These are phyloP conservation scores for Chloebia gouldiae DNA, from an alignment of 2,113 vertebrate species.

Conservation along the genomic window DNA sequence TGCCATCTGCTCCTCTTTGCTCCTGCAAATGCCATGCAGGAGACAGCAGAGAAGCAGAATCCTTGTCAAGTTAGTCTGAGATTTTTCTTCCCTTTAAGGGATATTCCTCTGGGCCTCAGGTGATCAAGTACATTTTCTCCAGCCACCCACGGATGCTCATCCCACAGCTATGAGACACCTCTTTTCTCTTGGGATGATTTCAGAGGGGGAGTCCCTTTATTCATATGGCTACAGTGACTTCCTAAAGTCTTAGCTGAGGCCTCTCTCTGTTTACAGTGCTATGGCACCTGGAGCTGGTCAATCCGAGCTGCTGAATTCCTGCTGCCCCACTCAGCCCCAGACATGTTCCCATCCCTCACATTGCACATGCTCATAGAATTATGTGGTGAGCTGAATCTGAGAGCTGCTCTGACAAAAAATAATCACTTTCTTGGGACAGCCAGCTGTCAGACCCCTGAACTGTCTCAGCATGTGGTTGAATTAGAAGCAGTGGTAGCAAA, in stretches of 20 bases:
- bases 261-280: neutral
- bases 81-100: neutral
- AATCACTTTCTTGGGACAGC: neutral
- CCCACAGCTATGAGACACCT: neutral
- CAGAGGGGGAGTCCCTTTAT: neutral
- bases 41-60: neutral
- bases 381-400: neutral
- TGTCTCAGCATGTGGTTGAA: neutral
- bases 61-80: neutral
- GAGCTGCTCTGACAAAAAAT: neutral
- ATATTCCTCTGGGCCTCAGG: neutral
- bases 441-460: neutral
- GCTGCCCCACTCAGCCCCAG: neutral
- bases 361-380: neutral
- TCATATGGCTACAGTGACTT: neutral
- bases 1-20: constrained; percentile 34
- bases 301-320: neutral
- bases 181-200: neutral
- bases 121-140: neutral
- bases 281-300: neutral
- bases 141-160: neutral
- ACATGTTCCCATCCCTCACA: neutral
- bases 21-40: neutral
- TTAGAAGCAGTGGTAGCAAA: neutral
- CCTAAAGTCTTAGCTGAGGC: neutral